A percentile compares a stretch with the other conserved stretches of the same genome.
Conservation (phyloP, 2,797 vertebrate genomes). For the Acanthurus leucopareius region DNA sequence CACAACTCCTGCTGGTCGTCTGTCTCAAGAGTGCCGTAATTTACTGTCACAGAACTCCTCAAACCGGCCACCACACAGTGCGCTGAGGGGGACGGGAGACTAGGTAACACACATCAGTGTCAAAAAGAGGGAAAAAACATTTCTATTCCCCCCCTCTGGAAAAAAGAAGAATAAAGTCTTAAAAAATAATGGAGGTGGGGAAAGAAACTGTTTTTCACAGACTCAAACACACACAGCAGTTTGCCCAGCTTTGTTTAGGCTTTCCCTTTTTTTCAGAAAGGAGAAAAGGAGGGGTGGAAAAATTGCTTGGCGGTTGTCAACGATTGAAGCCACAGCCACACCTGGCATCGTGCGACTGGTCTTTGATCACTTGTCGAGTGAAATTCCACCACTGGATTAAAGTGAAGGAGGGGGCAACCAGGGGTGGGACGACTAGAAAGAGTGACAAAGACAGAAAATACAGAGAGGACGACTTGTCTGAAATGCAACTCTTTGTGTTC, state of each 20-base stretch:
- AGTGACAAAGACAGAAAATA: no score
- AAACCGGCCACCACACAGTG: slow-evolving; percentile 77
- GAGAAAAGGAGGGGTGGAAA: slow-evolving; percentile 47
- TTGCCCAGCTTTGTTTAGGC: slow-evolving; percentile 76
- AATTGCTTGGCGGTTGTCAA: slow-evolving; percentile 79
- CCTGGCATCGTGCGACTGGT: slow-evolving; percentile 77
- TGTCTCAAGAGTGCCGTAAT: slow-evolving; percentile 84
- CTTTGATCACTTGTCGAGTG: slow-evolving; percentile 87
- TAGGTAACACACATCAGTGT: slow-evolving; percentile 73
- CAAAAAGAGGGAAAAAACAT: slow-evolving; percentile 58
- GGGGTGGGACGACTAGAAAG: slow-evolving; percentile 24
- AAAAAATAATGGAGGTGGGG: slow-evolving; percentile 76
- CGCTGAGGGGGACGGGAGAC: slow-evolving; percentile 68
- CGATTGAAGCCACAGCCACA: slow-evolving; percentile 79
- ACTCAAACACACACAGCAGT: slow-evolving; percentile 80
- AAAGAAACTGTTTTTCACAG: slow-evolving; percentile 68
- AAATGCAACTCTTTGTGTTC: slow-evolving; percentile 59
- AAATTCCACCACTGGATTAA: slow-evolving; percentile 85
- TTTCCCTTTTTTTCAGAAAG: slow-evolving; percentile 48
- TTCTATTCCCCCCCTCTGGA: slow-evolving; percentile 49
- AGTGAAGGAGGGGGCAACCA: slow-evolving; percentile 72
- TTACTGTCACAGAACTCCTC: slow-evolving; percentile 85
- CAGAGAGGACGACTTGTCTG: slow-evolving; percentile 52
- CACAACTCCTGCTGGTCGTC: slow-evolving; percentile 79
- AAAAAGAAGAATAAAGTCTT: slow-evolving; percentile 67